phyloP scores from a whole-genome alignment of 2,797 vertebrate genomes.

The Pagetopsis macropterus region DNA sequence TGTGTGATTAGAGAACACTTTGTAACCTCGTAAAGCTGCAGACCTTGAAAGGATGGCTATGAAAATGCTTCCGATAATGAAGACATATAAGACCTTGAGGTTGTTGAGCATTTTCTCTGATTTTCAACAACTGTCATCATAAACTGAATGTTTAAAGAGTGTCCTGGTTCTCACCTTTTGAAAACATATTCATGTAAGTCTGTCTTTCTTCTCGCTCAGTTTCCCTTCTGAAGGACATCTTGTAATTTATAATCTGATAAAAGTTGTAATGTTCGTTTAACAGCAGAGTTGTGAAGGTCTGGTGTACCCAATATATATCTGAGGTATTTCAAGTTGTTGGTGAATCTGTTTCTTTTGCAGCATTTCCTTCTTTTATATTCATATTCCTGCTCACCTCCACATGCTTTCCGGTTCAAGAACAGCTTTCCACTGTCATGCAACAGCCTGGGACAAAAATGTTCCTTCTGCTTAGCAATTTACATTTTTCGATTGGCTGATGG shows the following conservation, averaged over 20 bases:
- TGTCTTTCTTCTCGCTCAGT: neutral
- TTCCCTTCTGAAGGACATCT: neutral
- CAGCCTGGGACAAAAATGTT: neutral
- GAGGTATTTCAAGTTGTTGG: conserved; percentile 4
- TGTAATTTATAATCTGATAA: conserved; percentile 1
- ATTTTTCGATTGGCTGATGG: conserved; percentile 31
- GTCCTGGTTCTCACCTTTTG: conserved; percentile 10
- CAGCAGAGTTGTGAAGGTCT: neutral
- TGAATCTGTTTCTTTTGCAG: conserved; percentile 19
- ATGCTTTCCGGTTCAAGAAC: conserved; percentile 22
- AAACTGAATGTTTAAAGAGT: conserved; percentile 8
- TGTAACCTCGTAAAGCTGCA: conserved; percentile 36
- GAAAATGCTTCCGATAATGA: conserved; percentile 22
- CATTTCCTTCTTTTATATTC: conserved; percentile 29
- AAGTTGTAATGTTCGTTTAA: neutral
- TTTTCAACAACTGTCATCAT: conserved; percentile 11
- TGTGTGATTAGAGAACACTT: conserved; percentile 49
- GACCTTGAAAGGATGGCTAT: conserved; percentile 25
- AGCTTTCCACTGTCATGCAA: conserved; percentile 20
- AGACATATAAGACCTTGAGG: neutral
- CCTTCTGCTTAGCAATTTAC: conserved; percentile 21
- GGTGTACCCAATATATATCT: conserved; percentile 2
- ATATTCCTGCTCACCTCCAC: conserved; percentile 27
- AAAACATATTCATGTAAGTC: neutral
- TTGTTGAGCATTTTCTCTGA: conserved; percentile 26